Evolutionary conservation across 2,113 vertebrate species (phyloP).

Genomic region (Thomomys bottae): DNA sequence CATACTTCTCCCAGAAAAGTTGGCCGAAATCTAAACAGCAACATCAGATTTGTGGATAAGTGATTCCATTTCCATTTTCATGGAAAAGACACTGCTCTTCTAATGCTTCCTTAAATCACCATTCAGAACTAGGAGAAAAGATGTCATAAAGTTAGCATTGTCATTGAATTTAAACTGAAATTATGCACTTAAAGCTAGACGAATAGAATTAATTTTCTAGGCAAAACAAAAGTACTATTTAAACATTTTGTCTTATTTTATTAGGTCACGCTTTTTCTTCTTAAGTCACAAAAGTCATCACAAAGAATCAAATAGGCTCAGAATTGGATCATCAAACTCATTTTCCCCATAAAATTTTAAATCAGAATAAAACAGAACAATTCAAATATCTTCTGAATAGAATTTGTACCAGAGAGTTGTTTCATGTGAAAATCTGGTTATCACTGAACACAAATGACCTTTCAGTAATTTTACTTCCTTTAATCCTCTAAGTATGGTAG

Average conservation of each 20-base stretch:
- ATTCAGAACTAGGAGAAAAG: background rate
- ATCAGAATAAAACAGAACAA: background rate
- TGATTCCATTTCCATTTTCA: background rate
- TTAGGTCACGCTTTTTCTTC: background rate
- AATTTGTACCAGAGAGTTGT: background rate
- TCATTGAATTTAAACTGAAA: background rate
- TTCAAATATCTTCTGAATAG: background rate
- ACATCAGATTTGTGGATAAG: background rate
- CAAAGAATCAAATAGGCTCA: background rate
- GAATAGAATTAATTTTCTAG: constrained; percentile 5
- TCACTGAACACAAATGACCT: background rate
- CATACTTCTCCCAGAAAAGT: background rate
- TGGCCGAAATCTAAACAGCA: background rate
- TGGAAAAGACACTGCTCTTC: background rate
- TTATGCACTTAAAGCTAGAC: background rate
- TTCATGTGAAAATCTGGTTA: background rate
- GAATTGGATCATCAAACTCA: background rate
- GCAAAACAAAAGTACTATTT: constrained; percentile 16
- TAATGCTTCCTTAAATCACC: background rate
- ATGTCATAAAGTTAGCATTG: background rate
- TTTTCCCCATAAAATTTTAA: constrained; percentile 24
- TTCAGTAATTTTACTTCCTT: background rate
- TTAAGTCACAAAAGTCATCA: background rate
- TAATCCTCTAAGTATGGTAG: background rate
- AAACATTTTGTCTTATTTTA: background rate